A percentile compares a stretch with the other conserved stretches of the same genome.
Evolutionary conservation across 2,797 vertebrate species (phyloP).

Genomic region (Sebastes baramenuke): DNA sequence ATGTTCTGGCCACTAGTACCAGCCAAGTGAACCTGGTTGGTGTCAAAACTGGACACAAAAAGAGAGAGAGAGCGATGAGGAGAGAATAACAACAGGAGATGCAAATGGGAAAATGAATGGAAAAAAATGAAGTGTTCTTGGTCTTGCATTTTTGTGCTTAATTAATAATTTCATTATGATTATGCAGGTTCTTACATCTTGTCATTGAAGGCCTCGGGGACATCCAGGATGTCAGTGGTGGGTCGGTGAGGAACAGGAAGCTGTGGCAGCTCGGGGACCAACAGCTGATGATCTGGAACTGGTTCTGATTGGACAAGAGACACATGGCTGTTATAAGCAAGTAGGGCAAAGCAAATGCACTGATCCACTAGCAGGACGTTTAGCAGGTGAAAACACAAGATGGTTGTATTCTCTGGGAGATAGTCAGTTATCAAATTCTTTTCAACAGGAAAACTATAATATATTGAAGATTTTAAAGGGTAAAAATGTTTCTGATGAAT

Average conservation of each 20-base stretch:
- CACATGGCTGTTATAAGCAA: constrained; percentile 67
- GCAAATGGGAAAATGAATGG: neutral
- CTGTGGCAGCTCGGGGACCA: constrained; percentile 86
- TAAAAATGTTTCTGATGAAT: neutral
- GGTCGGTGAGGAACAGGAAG: constrained; percentile 88
- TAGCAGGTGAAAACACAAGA: neutral
- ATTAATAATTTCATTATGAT: neutral
- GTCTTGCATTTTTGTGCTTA: neutral
- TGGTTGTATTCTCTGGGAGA: neutral
- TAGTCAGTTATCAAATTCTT: neutral
- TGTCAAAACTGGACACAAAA: constrained; percentile 59
- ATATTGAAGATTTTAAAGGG: neutral
- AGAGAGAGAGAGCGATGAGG: neutral
- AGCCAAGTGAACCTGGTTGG: constrained; percentile 89
- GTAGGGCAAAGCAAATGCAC: neutral
- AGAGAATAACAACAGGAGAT: neutral
- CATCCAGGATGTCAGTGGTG: constrained; percentile 88
- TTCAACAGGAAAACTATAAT: neutral
- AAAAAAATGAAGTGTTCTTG: neutral
- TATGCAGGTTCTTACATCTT: constrained; percentile 52
- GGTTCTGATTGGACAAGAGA: constrained; percentile 74
- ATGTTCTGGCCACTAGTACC: constrained; percentile 87
- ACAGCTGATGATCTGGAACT: constrained; percentile 80
- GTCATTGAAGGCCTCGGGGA: constrained; percentile 87
- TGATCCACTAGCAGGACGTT: neutral